Conservation (phyloP, 2,113 vertebrate genomes). For the Prietella phreatophila region DNA sequence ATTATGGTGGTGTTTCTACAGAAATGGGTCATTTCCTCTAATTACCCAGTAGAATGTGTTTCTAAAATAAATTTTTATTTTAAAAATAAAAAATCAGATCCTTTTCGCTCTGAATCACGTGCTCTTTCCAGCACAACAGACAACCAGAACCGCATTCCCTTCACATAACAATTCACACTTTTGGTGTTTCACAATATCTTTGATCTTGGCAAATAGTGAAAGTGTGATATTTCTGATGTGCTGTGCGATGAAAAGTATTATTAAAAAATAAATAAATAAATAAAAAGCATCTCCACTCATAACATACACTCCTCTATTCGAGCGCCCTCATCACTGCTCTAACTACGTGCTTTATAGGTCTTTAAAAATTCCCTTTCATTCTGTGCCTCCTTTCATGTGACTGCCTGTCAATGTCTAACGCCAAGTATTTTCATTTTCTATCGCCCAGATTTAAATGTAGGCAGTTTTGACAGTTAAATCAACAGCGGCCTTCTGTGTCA, state of each 20-base stretch:
- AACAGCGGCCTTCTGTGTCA: conserved; percentile 42
- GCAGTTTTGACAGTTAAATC: conserved; percentile 43
- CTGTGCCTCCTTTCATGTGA: conserved; percentile 47
- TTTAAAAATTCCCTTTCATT: conserved; percentile 55
- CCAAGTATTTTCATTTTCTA: conserved; percentile 45
- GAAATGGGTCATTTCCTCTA: conserved; percentile 7
- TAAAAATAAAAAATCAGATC: background rate
- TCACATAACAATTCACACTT: background rate
- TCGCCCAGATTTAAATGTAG: background rate
- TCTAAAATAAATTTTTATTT: background rate
- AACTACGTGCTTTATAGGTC: conserved; percentile 47
- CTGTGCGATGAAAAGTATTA: conserved; percentile 37
- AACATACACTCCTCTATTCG: background rate
- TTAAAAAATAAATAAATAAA: no score
- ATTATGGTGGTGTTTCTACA: background rate
- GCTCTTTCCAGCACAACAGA: background rate
- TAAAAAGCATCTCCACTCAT: conserved; percentile 12
- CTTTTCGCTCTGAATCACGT: background rate
- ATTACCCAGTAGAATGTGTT: conserved; percentile 1
- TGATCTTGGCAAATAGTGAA: conserved; percentile 39
- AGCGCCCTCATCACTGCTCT: conserved; percentile 2
- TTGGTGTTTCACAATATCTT: conserved; percentile 9
- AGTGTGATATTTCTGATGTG: conserved; percentile 23
- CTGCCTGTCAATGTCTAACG: conserved; percentile 39
- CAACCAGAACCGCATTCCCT: background rate